A percentile compares a stretch with the other conserved stretches of the same genome.
phyloP scores from a whole-genome alignment of 2,113 vertebrate species.

The Ciconia boyciana region DNA sequence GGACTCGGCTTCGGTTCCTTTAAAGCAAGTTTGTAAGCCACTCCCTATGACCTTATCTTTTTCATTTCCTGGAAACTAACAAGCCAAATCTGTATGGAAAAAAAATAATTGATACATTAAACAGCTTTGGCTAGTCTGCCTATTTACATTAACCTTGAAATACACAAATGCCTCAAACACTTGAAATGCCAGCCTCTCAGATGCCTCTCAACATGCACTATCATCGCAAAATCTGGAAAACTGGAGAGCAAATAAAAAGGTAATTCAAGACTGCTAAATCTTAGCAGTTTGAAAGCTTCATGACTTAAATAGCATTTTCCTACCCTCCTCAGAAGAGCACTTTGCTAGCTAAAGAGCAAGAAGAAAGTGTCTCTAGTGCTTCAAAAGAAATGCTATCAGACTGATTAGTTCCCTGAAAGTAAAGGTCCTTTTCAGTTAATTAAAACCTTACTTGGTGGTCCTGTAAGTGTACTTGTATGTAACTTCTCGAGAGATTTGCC shows the following conservation, averaged over 20 bases:
- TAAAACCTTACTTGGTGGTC: slow-evolving; percentile 88
- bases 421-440: neutral
- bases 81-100: neutral
- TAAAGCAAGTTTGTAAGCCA: neutral
- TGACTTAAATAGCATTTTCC: neutral
- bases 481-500: slow-evolving; percentile 95
- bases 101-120: neutral
- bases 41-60: neutral
- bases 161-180: neutral
- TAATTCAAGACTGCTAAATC: neutral
- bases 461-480: slow-evolving; percentile 97
- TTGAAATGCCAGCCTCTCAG: neutral
- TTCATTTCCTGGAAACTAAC: neutral
- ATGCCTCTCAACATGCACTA: neutral
- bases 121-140: neutral
- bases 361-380: neutral
- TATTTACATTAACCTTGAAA: neutral
- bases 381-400: neutral
- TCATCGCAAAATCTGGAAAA: neutral
- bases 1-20: neutral
- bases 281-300: neutral
- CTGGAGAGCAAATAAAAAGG: neutral
- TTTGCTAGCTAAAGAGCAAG: neutral
- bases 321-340: neutral
- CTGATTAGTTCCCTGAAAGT: neutral